These are phyloP conservation scores for Drosophila lutescens DNA, from an alignment of 2,888 invertebrate species.

Conservation along the genomic window DNA sequence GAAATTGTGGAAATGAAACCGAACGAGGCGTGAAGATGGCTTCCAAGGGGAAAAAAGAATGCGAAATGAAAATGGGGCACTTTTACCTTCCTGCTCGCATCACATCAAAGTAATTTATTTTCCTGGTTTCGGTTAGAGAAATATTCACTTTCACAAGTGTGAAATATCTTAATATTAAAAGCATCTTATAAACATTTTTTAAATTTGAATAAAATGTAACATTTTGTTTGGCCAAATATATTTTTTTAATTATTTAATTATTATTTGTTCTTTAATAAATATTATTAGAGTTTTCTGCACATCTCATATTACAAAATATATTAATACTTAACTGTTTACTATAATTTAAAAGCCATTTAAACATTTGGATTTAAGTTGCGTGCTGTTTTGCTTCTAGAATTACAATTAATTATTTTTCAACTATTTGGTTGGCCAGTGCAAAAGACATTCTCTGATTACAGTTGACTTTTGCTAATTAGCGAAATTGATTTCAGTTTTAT, in stretches of 20 bases:
- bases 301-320: too few species aligned
- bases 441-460: slow-evolving; percentile 46
- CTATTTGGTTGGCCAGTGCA: neutral
- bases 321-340: too few species aligned
- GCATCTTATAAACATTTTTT: too few species aligned
- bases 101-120: slow-evolving; percentile 52
- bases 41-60: slow-evolving; percentile 8
- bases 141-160: neutral
- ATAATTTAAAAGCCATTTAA: too few species aligned
- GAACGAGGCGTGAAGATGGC: slow-evolving; percentile 50
- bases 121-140: slow-evolving; percentile 18
- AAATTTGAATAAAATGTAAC: too few species aligned
- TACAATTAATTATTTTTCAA: neutral
- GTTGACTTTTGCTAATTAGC: slow-evolving; percentile 76
- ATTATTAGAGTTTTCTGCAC: too few species aligned
- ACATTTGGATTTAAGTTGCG: too few species aligned
- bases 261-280: too few species aligned
- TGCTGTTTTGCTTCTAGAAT: too few species aligned
- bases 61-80: slow-evolving; percentile 7
- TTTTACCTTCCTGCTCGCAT: slow-evolving; percentile 14
- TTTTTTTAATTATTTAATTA: too few species aligned
- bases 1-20: slow-evolving; percentile 56
- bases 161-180: too few species aligned
- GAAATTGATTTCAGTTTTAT: slow-evolving; percentile 83
- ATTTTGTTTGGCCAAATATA: too few species aligned